Evolutionary conservation across 2,888 invertebrate species (phyloP).

Genomic region (Hyppa rectilinea): DNA sequence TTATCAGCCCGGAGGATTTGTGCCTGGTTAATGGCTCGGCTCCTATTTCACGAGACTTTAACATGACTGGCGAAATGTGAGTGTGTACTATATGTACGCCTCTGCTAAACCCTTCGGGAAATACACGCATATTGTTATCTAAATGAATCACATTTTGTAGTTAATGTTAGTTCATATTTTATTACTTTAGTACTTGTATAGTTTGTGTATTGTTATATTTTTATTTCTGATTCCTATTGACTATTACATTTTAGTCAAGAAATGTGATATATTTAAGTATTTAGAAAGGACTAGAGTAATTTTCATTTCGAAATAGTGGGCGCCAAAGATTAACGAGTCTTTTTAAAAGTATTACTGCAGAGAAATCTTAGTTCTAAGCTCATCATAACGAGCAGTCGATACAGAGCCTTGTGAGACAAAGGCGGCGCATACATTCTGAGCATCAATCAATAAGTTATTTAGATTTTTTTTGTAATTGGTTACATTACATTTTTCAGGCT

Average conservation of each 20-base stretch:
- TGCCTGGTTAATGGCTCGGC: background rate
- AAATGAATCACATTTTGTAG: constrained; percentile 25
- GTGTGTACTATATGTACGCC: background rate
- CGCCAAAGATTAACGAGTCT: constrained; percentile 56
- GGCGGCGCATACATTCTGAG: background rate
- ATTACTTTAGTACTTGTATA: constrained; percentile 15
- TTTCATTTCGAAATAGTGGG: constrained; percentile 26
- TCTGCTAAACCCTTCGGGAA: background rate
- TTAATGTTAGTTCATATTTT: constrained; percentile 25
- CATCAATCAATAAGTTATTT: constrained; percentile 13
- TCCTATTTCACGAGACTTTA: background rate
- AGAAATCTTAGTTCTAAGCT: constrained; percentile 2
- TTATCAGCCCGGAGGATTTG: background rate
- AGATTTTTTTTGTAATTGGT: constrained; percentile 18
- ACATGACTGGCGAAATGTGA: background rate
- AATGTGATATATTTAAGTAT: constrained; percentile 60
- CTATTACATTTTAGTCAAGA: constrained; percentile 59
- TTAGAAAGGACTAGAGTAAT: constrained; percentile 40
- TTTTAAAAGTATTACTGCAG: constrained; percentile 13
- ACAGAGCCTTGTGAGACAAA: constrained; percentile 3
- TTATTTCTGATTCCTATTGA: constrained; percentile 58
- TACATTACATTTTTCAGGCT: constrained; percentile 22
- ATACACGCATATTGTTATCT: background rate
- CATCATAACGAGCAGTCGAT: background rate
- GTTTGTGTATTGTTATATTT: constrained; percentile 27